phyloP scores from a whole-genome alignment of 2,888 invertebrate species.

The Dasypolia templi region DNA sequence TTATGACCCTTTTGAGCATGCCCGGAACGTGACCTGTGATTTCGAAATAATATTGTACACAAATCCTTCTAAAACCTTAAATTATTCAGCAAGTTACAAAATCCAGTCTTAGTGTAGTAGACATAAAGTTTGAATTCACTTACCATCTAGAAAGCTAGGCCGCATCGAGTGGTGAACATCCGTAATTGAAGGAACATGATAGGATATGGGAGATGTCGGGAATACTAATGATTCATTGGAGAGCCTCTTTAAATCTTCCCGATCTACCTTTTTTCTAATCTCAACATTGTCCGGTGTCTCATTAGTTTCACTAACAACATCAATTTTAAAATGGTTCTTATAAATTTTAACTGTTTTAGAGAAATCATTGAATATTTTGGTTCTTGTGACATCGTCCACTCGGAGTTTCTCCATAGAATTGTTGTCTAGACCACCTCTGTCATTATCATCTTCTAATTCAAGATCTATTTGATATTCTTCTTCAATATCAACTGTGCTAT shows the following conservation, averaged over 20 bases:
- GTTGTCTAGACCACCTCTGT: slow-evolving; percentile 59
- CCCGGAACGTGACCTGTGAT: slow-evolving; percentile 35
- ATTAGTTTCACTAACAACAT: slow-evolving; percentile 44
- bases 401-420: slow-evolving; percentile 83
- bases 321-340: slow-evolving; percentile 51
- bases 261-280: slow-evolving; percentile 34
- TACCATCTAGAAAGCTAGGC: slow-evolving; percentile 74
- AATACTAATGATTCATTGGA: slow-evolving; percentile 72
- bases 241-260: slow-evolving; percentile 51
- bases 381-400: slow-evolving; percentile 82
- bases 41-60: slow-evolving; percentile 39
- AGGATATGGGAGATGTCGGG: slow-evolving; percentile 65
- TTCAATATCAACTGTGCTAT: slow-evolving; percentile 46
- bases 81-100: slow-evolving; percentile 18
- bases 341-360: slow-evolving; percentile 83
- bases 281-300: slow-evolving; percentile 41
- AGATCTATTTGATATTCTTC: slow-evolving; percentile 59
- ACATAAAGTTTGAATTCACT: slow-evolving; percentile 66
- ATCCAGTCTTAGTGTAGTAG: slow-evolving; percentile 9
- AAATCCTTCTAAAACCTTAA: slow-evolving; percentile 46
- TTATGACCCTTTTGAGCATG: slow-evolving; percentile 4
- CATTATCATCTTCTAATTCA: slow-evolving; percentile 57
- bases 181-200: slow-evolving; percentile 71
- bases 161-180: slow-evolving; percentile 69
- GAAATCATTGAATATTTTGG: slow-evolving; percentile 84